Percentiles rank a stretch among this genome's conserved stretches.
Conservation (phyloP, 2,888 invertebrate species). For the Xylota sylvarum region DNA sequence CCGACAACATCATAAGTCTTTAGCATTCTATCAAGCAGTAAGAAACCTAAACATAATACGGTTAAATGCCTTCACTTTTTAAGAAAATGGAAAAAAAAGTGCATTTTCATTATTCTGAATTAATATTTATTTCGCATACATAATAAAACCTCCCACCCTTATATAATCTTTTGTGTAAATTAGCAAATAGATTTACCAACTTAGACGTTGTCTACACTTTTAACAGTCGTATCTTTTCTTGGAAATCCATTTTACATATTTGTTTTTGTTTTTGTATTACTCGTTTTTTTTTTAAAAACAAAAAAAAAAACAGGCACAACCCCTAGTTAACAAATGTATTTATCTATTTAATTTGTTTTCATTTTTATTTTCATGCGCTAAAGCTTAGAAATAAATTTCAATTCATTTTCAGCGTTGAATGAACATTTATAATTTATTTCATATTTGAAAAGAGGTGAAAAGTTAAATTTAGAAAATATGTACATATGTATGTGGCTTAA, state of each 20-base stretch:
- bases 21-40: no score
- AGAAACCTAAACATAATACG: no score
- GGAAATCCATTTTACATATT: neutral
- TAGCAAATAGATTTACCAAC: neutral
- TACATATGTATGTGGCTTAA: neutral
- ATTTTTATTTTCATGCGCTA: neutral
- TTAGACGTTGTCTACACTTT: neutral
- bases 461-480: neutral
- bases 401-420: neutral
- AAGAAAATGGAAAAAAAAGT: no score
- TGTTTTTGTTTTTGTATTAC: constrained; percentile 1
- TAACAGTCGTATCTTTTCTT: neutral
- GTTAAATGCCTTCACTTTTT: no score
- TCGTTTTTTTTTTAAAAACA: neutral
- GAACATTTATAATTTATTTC: neutral
- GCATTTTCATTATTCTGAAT: no score
- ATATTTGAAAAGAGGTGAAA: neutral
- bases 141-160: neutral
- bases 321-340: neutral
- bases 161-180: neutral
- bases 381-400: neutral
- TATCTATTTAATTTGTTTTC: neutral
- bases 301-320: neutral
- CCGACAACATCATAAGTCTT: no score
- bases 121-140: neutral